Conservation (phyloP, 2,113 vertebrate species). For the Hippopotamus amphibius region DNA sequence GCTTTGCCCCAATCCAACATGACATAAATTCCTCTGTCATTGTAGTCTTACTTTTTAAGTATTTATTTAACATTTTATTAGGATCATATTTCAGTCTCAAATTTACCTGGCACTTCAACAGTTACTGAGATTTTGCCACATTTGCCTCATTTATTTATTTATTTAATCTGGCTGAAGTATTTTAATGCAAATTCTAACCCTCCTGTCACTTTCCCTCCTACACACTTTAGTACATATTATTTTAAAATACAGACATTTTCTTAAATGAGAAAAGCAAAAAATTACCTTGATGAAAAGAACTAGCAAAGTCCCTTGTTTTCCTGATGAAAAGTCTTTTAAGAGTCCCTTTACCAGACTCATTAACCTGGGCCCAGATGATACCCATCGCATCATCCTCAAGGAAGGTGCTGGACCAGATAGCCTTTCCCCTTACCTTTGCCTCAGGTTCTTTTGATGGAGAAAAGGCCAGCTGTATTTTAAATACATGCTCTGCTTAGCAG, state of each 20-base stretch:
- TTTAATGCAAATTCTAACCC: background rate
- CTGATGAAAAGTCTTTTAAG: background rate
- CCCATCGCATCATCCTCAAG: background rate
- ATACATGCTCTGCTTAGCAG: background rate
- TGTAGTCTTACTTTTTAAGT: background rate
- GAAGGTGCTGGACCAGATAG: background rate
- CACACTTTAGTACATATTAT: background rate
- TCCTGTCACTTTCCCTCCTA: background rate
- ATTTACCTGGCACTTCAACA: background rate
- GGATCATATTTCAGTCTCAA: background rate
- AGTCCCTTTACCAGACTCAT: background rate
- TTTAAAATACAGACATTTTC: background rate
- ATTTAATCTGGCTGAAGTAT: background rate
- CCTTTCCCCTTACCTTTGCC: background rate
- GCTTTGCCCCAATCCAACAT: background rate
- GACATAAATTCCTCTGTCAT: background rate
- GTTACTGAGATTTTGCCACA: background rate
- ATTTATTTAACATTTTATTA: background rate
- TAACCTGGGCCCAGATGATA: background rate
- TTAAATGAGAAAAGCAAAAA: background rate
- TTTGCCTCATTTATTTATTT: background rate
- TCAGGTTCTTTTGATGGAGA: background rate
- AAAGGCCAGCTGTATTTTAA: background rate
- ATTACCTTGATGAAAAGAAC: background rate
- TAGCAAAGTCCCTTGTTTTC: background rate